Evolutionary conservation across 2,888 invertebrate species (phyloP), one percentile per base, ranked within the genome.

Genomic region (Meiosimyza decipiens): DNA sequence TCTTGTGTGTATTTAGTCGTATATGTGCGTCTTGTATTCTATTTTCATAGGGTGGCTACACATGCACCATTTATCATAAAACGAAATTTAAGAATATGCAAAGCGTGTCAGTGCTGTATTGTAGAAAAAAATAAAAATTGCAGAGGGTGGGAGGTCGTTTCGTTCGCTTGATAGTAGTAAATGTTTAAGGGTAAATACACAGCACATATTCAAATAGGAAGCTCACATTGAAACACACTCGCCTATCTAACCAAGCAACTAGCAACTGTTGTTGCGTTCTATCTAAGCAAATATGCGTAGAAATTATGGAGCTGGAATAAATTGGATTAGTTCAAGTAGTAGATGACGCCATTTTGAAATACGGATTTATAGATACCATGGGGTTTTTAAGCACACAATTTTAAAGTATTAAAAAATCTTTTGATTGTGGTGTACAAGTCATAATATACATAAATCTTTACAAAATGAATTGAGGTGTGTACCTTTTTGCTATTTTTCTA

Each of bases 251-350:
- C 50, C 51, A 12, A 54, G 57, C 62, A 33, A 28, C 65, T 40
- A 55, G 62, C 40, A 63, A 51, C 60, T 60, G 57, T n/a, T 69
- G 57, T 11, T 15, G 62, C 62, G 71, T 71, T 69, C 72, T 47
- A 51, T 69, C 77, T 79, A 81, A 79, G 78, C 81, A 84, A 84
- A 83, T 83, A 79, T 78, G 28, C 40, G 78, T 78, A 81, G 78
- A 85, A 84, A 82, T 84, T 82, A 84, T 83, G 80, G 81, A 85
- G 80, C 84, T 83, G 84, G 84, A 84, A 85, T 85, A 84, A 84
- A 84, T 84, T 84, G 84, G 84, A 84, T 84, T 84, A 85, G 85
- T 84, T 84, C 83, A 80, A 84, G 84, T 82, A 77, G 81, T 40
- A 0, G 40, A 40, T 40, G 40, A 79, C 84, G 84, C 85, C 84